A percentile compares a stretch with the other conserved stretches of the same genome.
These are phyloP conservation scores for Hoplostethus mediterraneus DNA, from an alignment of 2,797 vertebrate species.

Conservation along the genomic window DNA sequence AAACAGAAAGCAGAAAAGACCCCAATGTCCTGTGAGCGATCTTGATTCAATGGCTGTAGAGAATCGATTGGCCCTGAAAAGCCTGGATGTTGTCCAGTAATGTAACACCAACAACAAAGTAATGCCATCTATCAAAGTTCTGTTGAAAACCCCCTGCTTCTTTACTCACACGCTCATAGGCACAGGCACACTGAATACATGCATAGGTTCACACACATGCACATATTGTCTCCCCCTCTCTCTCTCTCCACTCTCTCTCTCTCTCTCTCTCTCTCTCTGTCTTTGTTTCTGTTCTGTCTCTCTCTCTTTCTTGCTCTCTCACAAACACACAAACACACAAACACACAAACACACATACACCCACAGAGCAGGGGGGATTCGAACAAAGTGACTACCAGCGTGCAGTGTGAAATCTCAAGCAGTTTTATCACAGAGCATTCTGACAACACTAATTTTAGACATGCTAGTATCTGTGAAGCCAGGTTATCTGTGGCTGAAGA, in stretches of 20 bases:
- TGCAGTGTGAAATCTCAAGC: conserved; percentile 66
- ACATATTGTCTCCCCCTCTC: background rate
- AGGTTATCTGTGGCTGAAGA: conserved; percentile 64
- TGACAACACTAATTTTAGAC: conserved; percentile 80
- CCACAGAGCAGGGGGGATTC: conserved; percentile 5
- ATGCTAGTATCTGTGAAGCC: conserved; percentile 60
- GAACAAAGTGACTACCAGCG: conserved; percentile 58
- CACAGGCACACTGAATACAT: background rate
- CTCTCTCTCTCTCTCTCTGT: background rate
- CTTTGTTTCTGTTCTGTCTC: background rate
- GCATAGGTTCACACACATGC: conserved; percentile 7
- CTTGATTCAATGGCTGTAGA: conserved; percentile 22
- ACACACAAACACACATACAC: background rate
- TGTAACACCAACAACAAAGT: background rate
- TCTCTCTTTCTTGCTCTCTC: background rate
- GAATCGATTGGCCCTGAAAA: conserved; percentile 23
- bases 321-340: background rate
- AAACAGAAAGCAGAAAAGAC: conserved; percentile 14
- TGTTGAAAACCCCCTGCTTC: background rate
- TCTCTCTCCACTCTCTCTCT: background rate
- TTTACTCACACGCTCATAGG: conserved; percentile 5
- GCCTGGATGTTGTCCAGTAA: conserved; percentile 12
- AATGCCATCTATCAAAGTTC: conserved; percentile 11
- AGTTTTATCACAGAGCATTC: conserved; percentile 67
- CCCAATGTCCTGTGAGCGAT: background rate